These are phyloP conservation scores for Ladona fulva DNA, from an alignment of 1,140 invertebrate species.

Conservation along the genomic window DNA sequence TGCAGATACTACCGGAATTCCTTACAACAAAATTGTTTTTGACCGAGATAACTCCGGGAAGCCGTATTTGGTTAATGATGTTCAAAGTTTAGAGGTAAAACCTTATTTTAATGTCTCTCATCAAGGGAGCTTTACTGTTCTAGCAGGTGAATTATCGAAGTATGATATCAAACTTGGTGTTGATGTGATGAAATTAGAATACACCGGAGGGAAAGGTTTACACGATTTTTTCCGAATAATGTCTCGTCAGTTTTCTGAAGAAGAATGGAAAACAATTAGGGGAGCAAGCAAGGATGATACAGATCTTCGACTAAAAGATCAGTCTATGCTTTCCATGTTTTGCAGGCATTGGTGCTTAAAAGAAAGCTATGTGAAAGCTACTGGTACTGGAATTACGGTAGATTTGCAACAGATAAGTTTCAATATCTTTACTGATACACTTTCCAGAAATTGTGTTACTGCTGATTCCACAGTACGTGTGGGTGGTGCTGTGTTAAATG, in stretches of 20 bases:
- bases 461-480: conserved; percentile 59
- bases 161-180: conserved; percentile 50
- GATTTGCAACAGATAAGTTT: conserved; percentile 71
- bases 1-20: conserved; percentile 44
- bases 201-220: conserved; percentile 50
- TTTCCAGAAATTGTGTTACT: conserved; percentile 40
- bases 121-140: conserved; percentile 74
- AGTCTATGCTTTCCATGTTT: conserved; percentile 52
- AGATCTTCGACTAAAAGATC: neutral
- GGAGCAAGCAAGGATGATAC: conserved; percentile 21
- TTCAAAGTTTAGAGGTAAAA: conserved; percentile 30
- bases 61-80: conserved; percentile 41
- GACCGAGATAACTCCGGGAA: conserved; percentile 52
- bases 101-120: conserved; percentile 84
- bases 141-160: conserved; percentile 60
- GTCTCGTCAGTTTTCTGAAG: conserved; percentile 64
- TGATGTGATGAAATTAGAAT: conserved; percentile 68
- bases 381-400: conserved; percentile 73
- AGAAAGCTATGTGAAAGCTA: conserved; percentile 89
- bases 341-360: conserved; percentile 90
- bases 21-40: conserved; percentile 56
- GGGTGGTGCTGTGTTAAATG: conserved; percentile 45
- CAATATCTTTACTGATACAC: conserved; percentile 43
- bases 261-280: conserved; percentile 71
- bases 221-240: conserved; percentile 79